These are phyloP conservation scores for Rhopalosiphum maidis DNA, from an alignment of 1,140 invertebrate species.

Conservation along the genomic window DNA sequence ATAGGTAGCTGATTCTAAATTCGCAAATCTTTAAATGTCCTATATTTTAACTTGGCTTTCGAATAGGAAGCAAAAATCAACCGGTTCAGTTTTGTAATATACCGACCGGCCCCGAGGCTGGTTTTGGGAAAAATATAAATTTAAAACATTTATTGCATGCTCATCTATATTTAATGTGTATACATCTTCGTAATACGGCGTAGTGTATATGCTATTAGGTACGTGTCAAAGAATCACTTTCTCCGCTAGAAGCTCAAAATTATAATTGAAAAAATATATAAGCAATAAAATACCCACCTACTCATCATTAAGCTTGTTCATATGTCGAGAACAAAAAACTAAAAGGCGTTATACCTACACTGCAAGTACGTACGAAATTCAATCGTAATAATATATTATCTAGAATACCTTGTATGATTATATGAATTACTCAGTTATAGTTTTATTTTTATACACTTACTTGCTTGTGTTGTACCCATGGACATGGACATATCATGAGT, in stretches of 20 bases:
- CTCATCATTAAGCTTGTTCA: background rate
- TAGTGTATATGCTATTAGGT: background rate
- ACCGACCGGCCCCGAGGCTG: background rate
- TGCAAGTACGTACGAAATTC: background rate
- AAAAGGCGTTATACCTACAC: background rate
- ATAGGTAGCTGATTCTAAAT: background rate
- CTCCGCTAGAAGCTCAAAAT: slow-evolving; percentile 3
- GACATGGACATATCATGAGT: slow-evolving; percentile 86
- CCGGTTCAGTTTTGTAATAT: background rate
- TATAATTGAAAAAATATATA: background rate
- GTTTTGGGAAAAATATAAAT: slow-evolving; percentile 21
- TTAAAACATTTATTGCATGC: background rate
- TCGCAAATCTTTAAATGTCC: background rate
- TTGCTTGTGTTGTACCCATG: slow-evolving; percentile 67
- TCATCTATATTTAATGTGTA: background rate
- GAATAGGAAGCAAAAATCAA: background rate
- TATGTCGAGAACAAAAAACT: background rate
- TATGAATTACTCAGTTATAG: background rate
- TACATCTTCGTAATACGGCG: background rate
- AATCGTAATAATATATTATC: background rate
- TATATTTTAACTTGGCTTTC: slow-evolving; percentile 2
- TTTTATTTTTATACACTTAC: slow-evolving; percentile 34
- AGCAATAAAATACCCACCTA: background rate
- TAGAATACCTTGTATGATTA: background rate
- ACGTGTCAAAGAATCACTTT: slow-evolving; percentile 20